These are phyloP conservation scores for Musca vetustissima DNA, from an alignment of 1,140 invertebrate species.

Conservation along the genomic window DNA sequence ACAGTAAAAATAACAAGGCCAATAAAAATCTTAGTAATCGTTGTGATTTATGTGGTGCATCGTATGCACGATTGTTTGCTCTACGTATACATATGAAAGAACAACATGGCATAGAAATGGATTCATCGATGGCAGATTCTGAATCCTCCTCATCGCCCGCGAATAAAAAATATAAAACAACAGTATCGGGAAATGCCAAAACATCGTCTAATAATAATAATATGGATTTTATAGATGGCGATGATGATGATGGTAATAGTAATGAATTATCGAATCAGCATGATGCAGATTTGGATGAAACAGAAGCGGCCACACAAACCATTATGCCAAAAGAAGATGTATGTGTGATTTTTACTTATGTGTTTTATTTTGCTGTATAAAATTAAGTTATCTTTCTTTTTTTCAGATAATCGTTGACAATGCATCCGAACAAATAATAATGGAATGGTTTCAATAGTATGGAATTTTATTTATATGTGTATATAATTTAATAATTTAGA, in stretches of 20 bases:
- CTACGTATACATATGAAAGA: slow-evolving; percentile 70
- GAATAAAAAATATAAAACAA: not conserved
- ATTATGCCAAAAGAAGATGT: slow-evolving; percentile 27
- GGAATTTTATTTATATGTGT: not conserved
- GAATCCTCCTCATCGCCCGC: not conserved
- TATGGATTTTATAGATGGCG: slow-evolving; percentile 31
- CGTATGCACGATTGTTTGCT: slow-evolving; percentile 71
- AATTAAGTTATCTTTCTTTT: not conserved
- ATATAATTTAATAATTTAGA: too few relatives aligned
- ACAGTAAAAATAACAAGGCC: slow-evolving; percentile 62
- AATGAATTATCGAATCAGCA: slow-evolving; percentile 20
- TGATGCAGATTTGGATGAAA: slow-evolving; percentile 19
- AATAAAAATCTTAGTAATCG: slow-evolving; percentile 65
- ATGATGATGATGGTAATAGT: slow-evolving; percentile 30
- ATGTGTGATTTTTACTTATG: slow-evolving; percentile 7
- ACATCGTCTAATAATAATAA: slow-evolving; percentile 19
- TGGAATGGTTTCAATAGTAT: slow-evolving; percentile 44
- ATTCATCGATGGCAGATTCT: slow-evolving; percentile 10
- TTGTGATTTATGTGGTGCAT: slow-evolving; percentile 72
- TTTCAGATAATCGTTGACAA: slow-evolving; percentile 46
- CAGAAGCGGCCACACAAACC: slow-evolving; percentile 13
- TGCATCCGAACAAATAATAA: slow-evolving; percentile 48
- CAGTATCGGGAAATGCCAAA: slow-evolving; percentile 25
- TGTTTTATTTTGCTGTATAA: not conserved
- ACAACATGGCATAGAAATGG: slow-evolving; percentile 56